phyloP scores from a whole-genome alignment of 2,113 vertebrate genomes.

The Blennius ocellaris region DNA sequence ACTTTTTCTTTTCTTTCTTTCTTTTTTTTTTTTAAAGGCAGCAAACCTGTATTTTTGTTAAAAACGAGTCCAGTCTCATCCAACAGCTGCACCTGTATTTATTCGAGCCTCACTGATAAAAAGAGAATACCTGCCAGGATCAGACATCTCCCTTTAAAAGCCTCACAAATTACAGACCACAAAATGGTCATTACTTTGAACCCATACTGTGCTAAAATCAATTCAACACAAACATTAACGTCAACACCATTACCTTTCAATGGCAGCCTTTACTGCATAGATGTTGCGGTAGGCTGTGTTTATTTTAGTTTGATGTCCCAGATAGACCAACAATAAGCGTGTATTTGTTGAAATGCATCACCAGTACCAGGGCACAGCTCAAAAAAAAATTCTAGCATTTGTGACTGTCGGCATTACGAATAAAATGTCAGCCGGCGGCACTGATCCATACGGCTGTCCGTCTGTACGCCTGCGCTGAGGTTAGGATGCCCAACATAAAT shows the following conservation, averaged over 20 bases:
- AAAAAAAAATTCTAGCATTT: conserved; percentile 3
- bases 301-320: background rate
- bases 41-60: too few species aligned
- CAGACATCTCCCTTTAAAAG: background rate
- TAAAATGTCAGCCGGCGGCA: conserved; percentile 14
- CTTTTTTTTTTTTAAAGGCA: too few species aligned
- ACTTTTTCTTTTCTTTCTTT: too few species aligned
- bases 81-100: background rate
- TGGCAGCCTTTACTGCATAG: background rate
- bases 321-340: conserved; percentile 5
- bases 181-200: background rate
- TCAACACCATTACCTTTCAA: background rate
- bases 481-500: conserved; percentile 14
- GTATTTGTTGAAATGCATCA: background rate
- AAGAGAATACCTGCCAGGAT: background rate
- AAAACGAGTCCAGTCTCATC: background rate
- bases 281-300: background rate
- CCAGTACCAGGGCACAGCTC: background rate
- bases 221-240: background rate
- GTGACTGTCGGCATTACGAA: conserved; percentile 10
- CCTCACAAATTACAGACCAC: background rate
- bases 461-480: conserved; percentile 1
- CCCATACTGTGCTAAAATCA: background rate
- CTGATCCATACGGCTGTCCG: conserved; percentile 5
- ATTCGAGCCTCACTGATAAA: background rate